Conservation (phyloP, 2,888 invertebrate species). For the Thereva unica region DNA sequence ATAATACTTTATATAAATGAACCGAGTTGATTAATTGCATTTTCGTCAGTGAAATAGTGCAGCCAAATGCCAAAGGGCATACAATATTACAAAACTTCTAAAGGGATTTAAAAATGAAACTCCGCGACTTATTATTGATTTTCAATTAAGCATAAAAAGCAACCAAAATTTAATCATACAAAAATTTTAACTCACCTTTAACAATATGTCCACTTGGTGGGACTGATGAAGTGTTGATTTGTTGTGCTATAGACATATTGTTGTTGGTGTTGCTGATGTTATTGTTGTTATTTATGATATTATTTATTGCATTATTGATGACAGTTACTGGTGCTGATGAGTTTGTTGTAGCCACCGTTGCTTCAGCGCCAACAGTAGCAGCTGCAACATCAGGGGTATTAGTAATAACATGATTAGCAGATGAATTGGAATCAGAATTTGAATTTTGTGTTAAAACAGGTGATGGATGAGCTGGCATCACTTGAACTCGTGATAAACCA, state of each 20-base stretch:
- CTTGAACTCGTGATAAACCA: slow-evolving; percentile 55
- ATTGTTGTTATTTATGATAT: slow-evolving; percentile 43
- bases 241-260: slow-evolving; percentile 43
- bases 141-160: background rate
- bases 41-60: no score
- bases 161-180: slow-evolving; percentile 32
- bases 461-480: slow-evolving; percentile 59
- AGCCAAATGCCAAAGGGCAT: no score
- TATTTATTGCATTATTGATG: slow-evolving; percentile 38
- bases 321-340: slow-evolving; percentile 38
- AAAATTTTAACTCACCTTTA: slow-evolving; percentile 47
- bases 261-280: slow-evolving; percentile 42
- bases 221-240: slow-evolving; percentile 22
- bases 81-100: no score
- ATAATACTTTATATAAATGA: no score
- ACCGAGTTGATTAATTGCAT: no score
- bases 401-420: slow-evolving; percentile 42
- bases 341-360: slow-evolving; percentile 53
- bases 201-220: slow-evolving; percentile 45
- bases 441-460: slow-evolving; percentile 48
- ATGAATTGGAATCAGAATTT: slow-evolving; percentile 42
- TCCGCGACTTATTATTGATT: background rate
- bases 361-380: slow-evolving; percentile 50
- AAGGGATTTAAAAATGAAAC: slow-evolving; percentile 4
- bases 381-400: slow-evolving; percentile 47